These are phyloP conservation scores for Knipowitschia caucasica DNA, from an alignment of 2,797 vertebrate genomes.

Conservation along the genomic window DNA sequence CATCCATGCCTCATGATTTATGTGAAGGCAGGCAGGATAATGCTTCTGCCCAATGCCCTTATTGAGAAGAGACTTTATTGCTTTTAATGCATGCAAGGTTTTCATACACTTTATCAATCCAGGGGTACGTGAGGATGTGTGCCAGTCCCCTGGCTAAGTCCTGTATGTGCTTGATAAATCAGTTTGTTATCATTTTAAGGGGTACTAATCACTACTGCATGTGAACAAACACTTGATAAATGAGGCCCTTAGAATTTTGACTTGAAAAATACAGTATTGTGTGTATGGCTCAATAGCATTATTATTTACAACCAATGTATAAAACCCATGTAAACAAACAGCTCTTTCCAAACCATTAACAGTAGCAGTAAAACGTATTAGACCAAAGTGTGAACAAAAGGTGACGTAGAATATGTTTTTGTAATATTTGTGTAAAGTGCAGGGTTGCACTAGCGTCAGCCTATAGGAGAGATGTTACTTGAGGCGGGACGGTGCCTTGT, in stretches of 20 bases:
- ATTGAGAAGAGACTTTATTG: background rate
- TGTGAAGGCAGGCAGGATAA: background rate
- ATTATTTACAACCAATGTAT: background rate
- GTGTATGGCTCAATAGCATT: slow-evolving; percentile 39
- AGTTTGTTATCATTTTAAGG: no score
- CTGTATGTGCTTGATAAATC: no score
- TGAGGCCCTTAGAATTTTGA: no score
- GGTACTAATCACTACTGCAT: no score
- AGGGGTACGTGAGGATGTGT: no score
- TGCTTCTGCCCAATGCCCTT: background rate
- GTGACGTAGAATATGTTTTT: slow-evolving; percentile 10
- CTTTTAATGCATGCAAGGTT: slow-evolving; percentile 42
- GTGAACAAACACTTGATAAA: no score
- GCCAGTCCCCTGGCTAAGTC: no score
- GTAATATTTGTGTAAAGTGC: slow-evolving; percentile 12
- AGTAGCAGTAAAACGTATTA: slow-evolving; percentile 2
- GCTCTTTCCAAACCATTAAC: slow-evolving; percentile 29
- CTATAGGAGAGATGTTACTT: slow-evolving; percentile 47
- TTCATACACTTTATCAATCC: slow-evolving; percentile 43
- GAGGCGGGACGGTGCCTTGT: slow-evolving; percentile 39
- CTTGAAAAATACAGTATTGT: no score
- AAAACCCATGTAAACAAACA: background rate
- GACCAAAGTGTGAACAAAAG: background rate
- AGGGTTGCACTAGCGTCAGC: slow-evolving; percentile 36
- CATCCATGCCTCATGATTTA: slow-evolving; percentile 32